Percentiles rank a stretch among this genome's conserved stretches.
These are phyloP conservation scores for Drosophila melanica DNA, from an alignment of 1,140 invertebrate genomes.

Conservation along the genomic window DNA sequence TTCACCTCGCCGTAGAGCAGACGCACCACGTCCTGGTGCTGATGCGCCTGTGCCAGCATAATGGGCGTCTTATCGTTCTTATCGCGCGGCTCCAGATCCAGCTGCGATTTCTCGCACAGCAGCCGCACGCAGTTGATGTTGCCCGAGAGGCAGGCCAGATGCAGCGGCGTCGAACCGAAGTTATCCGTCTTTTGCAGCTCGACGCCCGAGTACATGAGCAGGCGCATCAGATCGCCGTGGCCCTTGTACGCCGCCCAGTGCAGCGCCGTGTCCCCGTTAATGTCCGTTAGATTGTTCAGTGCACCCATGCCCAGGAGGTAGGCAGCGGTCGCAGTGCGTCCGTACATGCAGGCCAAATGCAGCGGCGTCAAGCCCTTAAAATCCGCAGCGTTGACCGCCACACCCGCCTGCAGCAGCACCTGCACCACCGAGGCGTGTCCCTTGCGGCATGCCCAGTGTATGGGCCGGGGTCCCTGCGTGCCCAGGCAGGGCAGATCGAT, in stretches of 20 bases:
- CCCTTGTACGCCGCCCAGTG: conserved; percentile 97
- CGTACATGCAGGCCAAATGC: conserved; percentile 97
- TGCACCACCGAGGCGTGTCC: conserved; percentile 93
- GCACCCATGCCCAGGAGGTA: conserved; percentile 95
- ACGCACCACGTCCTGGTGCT: conserved; percentile 92
- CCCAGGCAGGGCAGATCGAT: conserved; percentile 94
- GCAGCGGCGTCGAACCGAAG: conserved; percentile 96
- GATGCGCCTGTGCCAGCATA: conserved; percentile 93
- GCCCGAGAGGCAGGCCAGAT: conserved; percentile 95
- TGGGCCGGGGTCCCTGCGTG: conserved; percentile 93
- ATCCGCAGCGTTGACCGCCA: conserved; percentile 94
- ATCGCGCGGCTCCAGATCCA: conserved; percentile 92
- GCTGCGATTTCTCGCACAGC: conserved; percentile 92
- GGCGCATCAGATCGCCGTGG: conserved; percentile 92
- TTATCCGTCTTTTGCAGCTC: conserved; percentile 93
- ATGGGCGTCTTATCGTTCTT: conserved; percentile 96
- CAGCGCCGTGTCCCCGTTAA: conserved; percentile 95
- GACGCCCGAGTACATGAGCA: conserved; percentile 91
- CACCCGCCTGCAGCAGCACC: conserved; percentile 92
- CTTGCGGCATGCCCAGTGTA: conserved; percentile 95
- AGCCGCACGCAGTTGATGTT: conserved; percentile 92
- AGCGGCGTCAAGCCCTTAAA: conserved; percentile 95
- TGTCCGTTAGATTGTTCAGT: conserved; percentile 92
- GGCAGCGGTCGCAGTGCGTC: conserved; percentile 93
- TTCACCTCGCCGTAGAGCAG: conserved; percentile 92